These are phyloP conservation scores for Tortricodes alternella DNA, from an alignment of 2,888 invertebrate genomes.

Conservation along the genomic window DNA sequence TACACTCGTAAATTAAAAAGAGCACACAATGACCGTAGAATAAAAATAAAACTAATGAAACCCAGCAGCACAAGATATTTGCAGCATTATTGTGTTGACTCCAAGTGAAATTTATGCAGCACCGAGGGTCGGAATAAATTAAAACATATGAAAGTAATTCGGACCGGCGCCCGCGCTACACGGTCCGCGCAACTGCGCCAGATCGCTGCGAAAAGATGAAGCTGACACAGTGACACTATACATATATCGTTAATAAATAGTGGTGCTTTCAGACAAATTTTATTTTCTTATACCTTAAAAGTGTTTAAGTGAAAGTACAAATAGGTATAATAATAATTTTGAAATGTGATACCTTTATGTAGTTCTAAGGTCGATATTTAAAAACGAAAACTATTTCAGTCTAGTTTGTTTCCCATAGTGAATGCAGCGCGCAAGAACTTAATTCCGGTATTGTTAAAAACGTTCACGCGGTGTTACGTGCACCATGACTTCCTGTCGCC, in stretches of 20 bases:
- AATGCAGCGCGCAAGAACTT: background rate
- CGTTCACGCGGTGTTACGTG: background rate
- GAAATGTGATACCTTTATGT: too few species aligned
- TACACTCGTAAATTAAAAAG: background rate
- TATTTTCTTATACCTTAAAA: too few species aligned
- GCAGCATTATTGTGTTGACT: background rate
- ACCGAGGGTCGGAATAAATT: slow-evolving; percentile 13
- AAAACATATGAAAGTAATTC: slow-evolving; percentile 17
- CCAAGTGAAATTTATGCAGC: slow-evolving; percentile 12
- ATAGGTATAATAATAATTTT: too few species aligned
- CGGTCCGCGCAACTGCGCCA: background rate
- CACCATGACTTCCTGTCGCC: background rate
- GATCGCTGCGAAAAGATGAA: too few species aligned
- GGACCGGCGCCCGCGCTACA: background rate
- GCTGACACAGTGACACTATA: too few species aligned
- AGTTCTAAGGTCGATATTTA: too few species aligned
- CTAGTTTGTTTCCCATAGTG: background rate
- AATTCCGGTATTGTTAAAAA: slow-evolving; percentile 4
- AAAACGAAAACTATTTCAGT: background rate
- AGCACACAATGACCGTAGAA: background rate
- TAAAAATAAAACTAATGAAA: slow-evolving; percentile 2
- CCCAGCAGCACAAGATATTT: background rate
- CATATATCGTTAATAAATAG: too few species aligned
- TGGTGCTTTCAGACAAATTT: too few species aligned
- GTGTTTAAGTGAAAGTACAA: too few species aligned